These are phyloP conservation scores for Gymnoscopelus microlampas DNA, from an alignment of 2,797 vertebrate genomes.

Conservation along the genomic window DNA sequence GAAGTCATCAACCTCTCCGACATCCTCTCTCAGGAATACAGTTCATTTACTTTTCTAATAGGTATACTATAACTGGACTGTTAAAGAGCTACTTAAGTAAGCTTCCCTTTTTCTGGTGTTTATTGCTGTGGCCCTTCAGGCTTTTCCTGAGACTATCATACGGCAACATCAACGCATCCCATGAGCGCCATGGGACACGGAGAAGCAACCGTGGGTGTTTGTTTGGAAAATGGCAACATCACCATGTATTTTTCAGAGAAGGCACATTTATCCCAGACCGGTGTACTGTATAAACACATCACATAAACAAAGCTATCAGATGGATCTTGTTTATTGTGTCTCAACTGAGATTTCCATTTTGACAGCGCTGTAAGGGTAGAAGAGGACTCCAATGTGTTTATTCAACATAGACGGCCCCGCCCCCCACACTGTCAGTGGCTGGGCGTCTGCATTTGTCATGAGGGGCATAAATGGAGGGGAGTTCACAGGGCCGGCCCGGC, in stretches of 20 bases:
- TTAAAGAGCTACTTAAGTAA: conserved; percentile 35
- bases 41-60: conserved; percentile 22
- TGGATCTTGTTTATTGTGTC: conserved; percentile 62
- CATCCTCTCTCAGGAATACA: conserved; percentile 11
- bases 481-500: conserved; percentile 49
- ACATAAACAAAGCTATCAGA: conserved; percentile 66
- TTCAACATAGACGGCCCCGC: conserved; percentile 63
- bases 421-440: conserved; percentile 58
- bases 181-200: conserved; percentile 55
- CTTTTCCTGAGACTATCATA: conserved; percentile 52
- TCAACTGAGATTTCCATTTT: conserved; percentile 64
- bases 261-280: conserved; percentile 62
- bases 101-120: conserved; percentile 42
- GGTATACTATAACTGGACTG: conserved; percentile 4
- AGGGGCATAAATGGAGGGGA: conserved; percentile 55
- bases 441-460: conserved; percentile 71
- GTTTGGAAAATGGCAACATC: conserved; percentile 69
- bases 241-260: conserved; percentile 51
- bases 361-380: conserved; percentile 28
- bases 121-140: conserved; percentile 48
- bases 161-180: conserved; percentile 68
- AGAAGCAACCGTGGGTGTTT: conserved; percentile 65
- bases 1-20: conserved; percentile 29
- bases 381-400: conserved; percentile 70
- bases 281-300: conserved; percentile 56